These are phyloP conservation scores for Daktulosphaira vitifoliae DNA, from an alignment of 1,140 invertebrate species.

Conservation along the genomic window DNA sequence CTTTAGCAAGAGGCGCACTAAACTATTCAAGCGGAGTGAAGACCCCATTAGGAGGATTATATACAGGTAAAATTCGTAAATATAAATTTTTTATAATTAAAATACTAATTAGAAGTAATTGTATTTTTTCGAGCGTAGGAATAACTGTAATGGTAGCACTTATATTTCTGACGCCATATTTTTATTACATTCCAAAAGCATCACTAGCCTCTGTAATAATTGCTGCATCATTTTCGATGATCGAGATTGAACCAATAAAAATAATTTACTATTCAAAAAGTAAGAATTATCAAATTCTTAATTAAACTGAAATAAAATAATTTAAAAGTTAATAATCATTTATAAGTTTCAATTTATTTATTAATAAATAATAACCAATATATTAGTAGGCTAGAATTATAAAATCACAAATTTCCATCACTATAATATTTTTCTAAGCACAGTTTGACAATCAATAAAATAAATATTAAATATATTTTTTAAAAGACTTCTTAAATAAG, in stretches of 20 bases:
- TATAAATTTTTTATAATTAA: neutral
- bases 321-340: too few relatives aligned
- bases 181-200: slow-evolving; percentile 71
- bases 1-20: slow-evolving; percentile 79
- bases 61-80: slow-evolving; percentile 55
- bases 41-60: slow-evolving; percentile 73
- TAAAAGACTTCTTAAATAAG: too few relatives aligned
- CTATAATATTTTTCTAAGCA: too few relatives aligned
- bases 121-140: slow-evolving; percentile 45
- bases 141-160: slow-evolving; percentile 65
- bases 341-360: too few relatives aligned
- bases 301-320: too few relatives aligned
- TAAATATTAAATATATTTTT: too few relatives aligned
- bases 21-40: slow-evolving; percentile 80
- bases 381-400: too few relatives aligned
- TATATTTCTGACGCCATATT: slow-evolving; percentile 71
- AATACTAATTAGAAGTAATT: neutral
- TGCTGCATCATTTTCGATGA: slow-evolving; percentile 71
- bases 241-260: slow-evolving; percentile 64
- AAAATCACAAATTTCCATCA: too few relatives aligned
- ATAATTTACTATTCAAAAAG: slow-evolving; percentile 71
- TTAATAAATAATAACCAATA: too few relatives aligned
- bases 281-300: slow-evolving; percentile 43
- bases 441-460: too few relatives aligned
- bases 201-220: slow-evolving; percentile 73